Conservation (phyloP, 2,113 vertebrate genomes). For the Nothoprocta perdicaria region DNA sequence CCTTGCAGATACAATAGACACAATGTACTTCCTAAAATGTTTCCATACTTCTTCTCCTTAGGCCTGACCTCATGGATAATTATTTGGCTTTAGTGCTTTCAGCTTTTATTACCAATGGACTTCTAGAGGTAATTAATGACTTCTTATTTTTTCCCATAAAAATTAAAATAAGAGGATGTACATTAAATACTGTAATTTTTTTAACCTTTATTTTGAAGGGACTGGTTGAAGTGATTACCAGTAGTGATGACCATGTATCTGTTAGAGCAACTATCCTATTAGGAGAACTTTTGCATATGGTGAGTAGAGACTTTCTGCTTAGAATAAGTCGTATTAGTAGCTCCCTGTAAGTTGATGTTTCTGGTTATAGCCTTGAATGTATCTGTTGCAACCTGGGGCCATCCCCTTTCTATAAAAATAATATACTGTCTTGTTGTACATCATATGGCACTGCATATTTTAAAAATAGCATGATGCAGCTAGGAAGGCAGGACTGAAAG, state of each 20-base stretch:
- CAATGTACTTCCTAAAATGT: not conserved
- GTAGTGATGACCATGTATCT: slow-evolving; percentile 92
- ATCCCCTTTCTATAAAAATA: not conserved
- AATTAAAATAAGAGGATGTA: not conserved
- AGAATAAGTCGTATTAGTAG: not conserved
- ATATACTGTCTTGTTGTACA: not conserved
- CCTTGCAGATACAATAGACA: not conserved
- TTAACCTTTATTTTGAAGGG: slow-evolving; percentile 78
- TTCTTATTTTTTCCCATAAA: not conserved
- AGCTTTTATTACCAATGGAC: slow-evolving; percentile 93
- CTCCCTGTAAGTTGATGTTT: not conserved
- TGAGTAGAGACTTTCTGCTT: slow-evolving; percentile 68
- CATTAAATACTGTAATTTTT: not conserved
- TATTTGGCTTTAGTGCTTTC: slow-evolving; percentile 95
- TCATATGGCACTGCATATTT: not conserved
- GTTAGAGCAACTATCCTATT: slow-evolving; percentile 94
- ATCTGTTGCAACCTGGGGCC: not conserved
- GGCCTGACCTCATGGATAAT: slow-evolving; percentile 98
- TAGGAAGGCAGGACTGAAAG: not conserved
- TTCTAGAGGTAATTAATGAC: slow-evolving; percentile 87
- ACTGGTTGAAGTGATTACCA: slow-evolving; percentile 96
- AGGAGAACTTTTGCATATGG: slow-evolving; percentile 98
- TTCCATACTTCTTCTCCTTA: slow-evolving; percentile 41
- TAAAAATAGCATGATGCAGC: not conserved
- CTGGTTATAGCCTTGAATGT: not conserved